These are phyloP conservation scores for Carassius auratus DNA, from an alignment of 2,113 vertebrate species.

Conservation along the genomic window DNA sequence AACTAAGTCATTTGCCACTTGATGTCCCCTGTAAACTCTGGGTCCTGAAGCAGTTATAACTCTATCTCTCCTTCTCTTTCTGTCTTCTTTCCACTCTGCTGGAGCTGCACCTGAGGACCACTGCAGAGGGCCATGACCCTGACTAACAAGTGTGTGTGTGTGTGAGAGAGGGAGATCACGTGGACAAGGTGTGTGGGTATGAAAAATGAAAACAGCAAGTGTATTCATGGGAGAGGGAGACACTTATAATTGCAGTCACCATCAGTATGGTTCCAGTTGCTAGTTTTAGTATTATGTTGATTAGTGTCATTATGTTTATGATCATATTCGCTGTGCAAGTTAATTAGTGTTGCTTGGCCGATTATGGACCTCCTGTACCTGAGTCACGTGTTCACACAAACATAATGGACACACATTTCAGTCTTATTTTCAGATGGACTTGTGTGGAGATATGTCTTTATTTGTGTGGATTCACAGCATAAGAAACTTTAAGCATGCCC, in stretches of 20 bases:
- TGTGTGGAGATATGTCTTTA: too few relatives aligned
- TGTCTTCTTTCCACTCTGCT: conserved; percentile 60
- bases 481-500: not conserved
- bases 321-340: conserved; percentile 41
- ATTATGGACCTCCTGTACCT: conserved; percentile 47
- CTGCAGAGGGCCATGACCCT: conserved; percentile 69
- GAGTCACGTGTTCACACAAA: conserved; percentile 37
- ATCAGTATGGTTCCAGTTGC: conserved; percentile 44
- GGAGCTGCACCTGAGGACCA: conserved; percentile 78
- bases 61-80: not conserved
- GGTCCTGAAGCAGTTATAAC: not conserved
- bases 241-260: conserved; percentile 39
- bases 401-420: conserved; percentile 46
- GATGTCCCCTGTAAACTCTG: not conserved
- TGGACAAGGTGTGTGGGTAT: not conserved
- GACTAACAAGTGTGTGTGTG: conserved; percentile 31
- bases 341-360: conserved; percentile 46
- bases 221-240: not conserved
- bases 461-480: not conserved
- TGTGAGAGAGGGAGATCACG: not conserved
- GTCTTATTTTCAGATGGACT: not conserved
- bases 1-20: not conserved
- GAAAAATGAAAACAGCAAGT: conserved; percentile 1
- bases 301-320: conserved; percentile 52
- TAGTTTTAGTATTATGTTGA: conserved; percentile 54